Evolutionary conservation across 2,888 invertebrate species (phyloP).

Genomic region (Nephrotoma guestfalica): DNA sequence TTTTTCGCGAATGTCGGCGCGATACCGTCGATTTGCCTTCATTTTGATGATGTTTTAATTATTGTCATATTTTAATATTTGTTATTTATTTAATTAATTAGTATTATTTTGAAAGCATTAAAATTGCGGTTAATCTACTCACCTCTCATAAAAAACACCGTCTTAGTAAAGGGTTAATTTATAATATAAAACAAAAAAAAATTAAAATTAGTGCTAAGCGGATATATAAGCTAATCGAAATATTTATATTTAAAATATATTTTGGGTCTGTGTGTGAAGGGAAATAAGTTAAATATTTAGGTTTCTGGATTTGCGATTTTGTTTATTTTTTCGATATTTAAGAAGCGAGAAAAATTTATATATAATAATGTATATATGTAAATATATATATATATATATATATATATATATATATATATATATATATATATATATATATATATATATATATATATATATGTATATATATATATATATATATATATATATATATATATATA

Average conservation of each 20-base stretch:
- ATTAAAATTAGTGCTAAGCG: background rate
- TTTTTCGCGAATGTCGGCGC: constrained; percentile 97
- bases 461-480: background rate
- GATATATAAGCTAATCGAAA: background rate
- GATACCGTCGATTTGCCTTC: constrained; percentile 87
- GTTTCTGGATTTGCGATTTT: background rate
- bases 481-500: background rate
- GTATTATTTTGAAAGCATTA: background rate
- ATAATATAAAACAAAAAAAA: background rate
- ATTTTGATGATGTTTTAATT: constrained; percentile 16
- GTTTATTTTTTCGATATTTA: background rate
- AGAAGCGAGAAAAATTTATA: background rate
- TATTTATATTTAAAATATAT: background rate
- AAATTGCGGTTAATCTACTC: background rate
- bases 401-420: background rate
- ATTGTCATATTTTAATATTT: background rate
- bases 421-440: background rate
- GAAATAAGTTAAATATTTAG: background rate
- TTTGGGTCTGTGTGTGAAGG: background rate
- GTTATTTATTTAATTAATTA: background rate
- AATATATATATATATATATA: background rate
- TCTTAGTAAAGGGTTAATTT: background rate
- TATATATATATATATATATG: background rate
- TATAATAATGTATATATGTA: background rate
- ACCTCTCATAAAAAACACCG: background rate